phyloP scores from a whole-genome alignment of 2,888 invertebrate species.

The Lymantria monacha region DNA sequence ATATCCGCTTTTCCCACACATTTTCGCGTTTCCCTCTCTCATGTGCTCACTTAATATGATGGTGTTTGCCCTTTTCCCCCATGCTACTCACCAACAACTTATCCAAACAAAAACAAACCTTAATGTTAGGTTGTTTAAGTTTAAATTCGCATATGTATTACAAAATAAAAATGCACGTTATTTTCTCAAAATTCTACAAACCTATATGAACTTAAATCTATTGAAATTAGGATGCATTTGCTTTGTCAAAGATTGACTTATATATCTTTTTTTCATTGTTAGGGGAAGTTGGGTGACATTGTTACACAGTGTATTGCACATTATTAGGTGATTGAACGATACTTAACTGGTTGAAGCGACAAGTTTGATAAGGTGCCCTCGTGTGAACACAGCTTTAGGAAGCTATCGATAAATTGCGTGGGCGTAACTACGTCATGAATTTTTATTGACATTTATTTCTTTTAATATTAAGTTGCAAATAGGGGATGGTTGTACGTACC shows the following conservation, averaged over 20 bases:
- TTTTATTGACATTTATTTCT: not conserved
- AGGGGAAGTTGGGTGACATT: constrained; percentile 72
- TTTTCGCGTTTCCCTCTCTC: constrained; percentile 79
- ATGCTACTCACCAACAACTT: constrained; percentile 30
- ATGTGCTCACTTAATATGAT: constrained; percentile 82
- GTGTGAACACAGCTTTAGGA: constrained; percentile 50
- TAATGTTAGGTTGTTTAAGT: accelerated
- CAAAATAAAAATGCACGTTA: constrained; percentile 58
- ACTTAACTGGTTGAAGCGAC: constrained; percentile 68
- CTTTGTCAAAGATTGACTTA: constrained; percentile 18
- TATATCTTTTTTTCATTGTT: constrained; percentile 36
- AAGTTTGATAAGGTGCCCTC: constrained; percentile 75
- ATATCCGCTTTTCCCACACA: constrained; percentile 82
- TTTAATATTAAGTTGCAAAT: not conserved
- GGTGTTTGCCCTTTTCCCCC: constrained; percentile 78
- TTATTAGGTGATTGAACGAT: constrained; percentile 81
- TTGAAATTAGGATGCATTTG: constrained; percentile 29
- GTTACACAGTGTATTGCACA: constrained; percentile 80
- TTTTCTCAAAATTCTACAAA: constrained; percentile 47
- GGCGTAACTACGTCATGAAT: constrained; percentile 18
- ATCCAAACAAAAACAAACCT: constrained; percentile 30
- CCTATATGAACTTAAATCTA: constrained; percentile 10
- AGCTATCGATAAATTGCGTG: constrained; percentile 28
- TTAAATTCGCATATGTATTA: constrained; percentile 9
- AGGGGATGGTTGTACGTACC: not conserved